phyloP scores from a whole-genome alignment of 2,797 vertebrate species.

The Knipowitschia caucasica region DNA sequence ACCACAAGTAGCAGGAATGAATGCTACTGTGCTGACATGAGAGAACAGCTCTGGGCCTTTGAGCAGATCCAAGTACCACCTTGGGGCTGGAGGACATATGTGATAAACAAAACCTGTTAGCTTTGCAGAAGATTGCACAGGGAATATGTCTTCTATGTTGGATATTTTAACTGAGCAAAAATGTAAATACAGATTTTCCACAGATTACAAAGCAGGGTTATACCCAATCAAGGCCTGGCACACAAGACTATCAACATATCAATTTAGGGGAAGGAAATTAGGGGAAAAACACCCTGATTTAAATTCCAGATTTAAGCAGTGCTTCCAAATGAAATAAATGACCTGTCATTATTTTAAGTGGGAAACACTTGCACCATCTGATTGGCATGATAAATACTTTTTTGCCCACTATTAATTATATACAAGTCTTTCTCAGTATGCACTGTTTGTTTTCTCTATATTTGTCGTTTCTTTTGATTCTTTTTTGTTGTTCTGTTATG shows the following conservation, averaged over 20 bases:
- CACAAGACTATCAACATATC: constrained; percentile 34
- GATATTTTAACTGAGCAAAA: constrained; percentile 46
- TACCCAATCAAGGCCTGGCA: constrained; percentile 49
- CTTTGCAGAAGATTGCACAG: constrained; percentile 20
- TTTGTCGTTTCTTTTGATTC: too few species aligned
- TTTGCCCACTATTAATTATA: too few species aligned
- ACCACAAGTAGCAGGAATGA: constrained; percentile 14
- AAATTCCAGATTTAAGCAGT: constrained; percentile 51
- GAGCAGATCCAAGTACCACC: constrained; percentile 22
- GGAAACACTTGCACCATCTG: too few species aligned
- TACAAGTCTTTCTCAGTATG: too few species aligned
- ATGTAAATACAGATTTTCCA: constrained; percentile 52
- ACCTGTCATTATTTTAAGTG: too few species aligned
- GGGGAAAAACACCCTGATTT: constrained; percentile 40
- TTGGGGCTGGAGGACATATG: constrained; percentile 16
- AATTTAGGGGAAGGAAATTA: constrained; percentile 31
- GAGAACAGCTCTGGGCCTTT: constrained; percentile 14
- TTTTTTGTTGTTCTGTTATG: too few species aligned
- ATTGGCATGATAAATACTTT: too few species aligned
- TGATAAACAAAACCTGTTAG: constrained; percentile 18
- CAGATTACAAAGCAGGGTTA: constrained; percentile 57
- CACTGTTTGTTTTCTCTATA: too few species aligned
- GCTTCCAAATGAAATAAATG: constrained; percentile 54
- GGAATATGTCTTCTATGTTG: constrained; percentile 25
- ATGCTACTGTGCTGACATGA: constrained; percentile 39